Evolutionary conservation across 2,888 invertebrate species (phyloP).

Genomic region (Phalera bucephala): DNA sequence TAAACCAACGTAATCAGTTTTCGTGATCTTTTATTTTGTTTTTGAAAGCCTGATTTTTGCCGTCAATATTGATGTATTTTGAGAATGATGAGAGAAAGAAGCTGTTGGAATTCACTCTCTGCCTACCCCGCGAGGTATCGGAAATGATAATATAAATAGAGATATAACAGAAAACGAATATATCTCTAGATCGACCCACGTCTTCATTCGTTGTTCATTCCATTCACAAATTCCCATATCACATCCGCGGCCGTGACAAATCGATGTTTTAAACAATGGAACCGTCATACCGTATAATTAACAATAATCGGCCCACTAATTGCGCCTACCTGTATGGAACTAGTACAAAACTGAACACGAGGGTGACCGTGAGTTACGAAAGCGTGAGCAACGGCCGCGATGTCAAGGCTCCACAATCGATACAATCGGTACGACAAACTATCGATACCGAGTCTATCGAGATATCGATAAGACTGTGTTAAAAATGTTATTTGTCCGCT

Average conservation of each 20-base stretch:
- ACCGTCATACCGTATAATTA: slow-evolving; percentile 25
- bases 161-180: no score
- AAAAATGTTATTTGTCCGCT: background rate
- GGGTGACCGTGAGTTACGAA: slow-evolving; percentile 63
- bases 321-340: slow-evolving; percentile 32
- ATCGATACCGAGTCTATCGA: slow-evolving; percentile 27
- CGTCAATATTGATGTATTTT: no score
- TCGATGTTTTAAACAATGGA: slow-evolving; percentile 25
- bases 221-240: slow-evolving; percentile 10
- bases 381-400: slow-evolving; percentile 48
- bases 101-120: no score
- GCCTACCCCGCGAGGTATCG: no score
- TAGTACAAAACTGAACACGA: slow-evolving; percentile 39
- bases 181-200: no score
- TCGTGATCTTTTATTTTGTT: no score
- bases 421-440: slow-evolving; percentile 36
- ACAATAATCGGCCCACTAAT: slow-evolving; percentile 32
- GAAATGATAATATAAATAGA: no score
- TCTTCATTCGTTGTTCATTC: no score
- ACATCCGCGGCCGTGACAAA: slow-evolving; percentile 13
- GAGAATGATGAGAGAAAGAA: no score
- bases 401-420: slow-evolving; percentile 57
- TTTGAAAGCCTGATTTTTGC: no score
- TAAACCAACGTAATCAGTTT: no score
- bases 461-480: slow-evolving; percentile 22